phyloP scores from a whole-genome alignment of 2,888 invertebrate genomes.

The Lepetodrilus schrolli region DNA sequence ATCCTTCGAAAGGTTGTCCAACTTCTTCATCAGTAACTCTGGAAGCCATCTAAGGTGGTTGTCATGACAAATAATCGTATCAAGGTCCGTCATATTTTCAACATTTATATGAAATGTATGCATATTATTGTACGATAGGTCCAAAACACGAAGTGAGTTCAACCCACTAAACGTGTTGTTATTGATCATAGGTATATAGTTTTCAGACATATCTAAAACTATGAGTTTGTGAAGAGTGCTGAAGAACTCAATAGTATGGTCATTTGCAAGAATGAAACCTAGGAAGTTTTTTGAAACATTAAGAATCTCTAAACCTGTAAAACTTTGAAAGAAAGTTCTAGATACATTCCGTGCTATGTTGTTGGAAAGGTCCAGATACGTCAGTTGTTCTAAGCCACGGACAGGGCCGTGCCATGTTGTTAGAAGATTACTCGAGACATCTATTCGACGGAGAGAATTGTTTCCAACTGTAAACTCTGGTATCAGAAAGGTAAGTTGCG shows the following conservation, averaged over 20 bases:
- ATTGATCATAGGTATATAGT: constrained; percentile 11
- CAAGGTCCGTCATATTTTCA: neutral
- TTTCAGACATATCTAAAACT: neutral
- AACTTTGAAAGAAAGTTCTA: constrained; percentile 3
- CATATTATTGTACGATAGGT: constrained; percentile 4
- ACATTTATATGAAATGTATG: neutral
- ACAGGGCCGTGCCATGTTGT: constrained; percentile 26
- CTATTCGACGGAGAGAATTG: neutral
- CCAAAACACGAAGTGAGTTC: neutral
- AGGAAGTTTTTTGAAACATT: constrained; percentile 5
- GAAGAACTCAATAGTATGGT: neutral
- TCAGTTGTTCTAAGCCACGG: neutral
- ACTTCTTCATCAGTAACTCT: neutral
- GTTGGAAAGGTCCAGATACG: neutral
- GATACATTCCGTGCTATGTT: neutral
- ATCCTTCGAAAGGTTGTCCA: neutral
- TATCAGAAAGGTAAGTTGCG: constrained; percentile 15
- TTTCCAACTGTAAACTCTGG: neutral
- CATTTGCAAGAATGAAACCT: neutral
- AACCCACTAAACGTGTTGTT: neutral
- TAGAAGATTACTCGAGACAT: constrained; percentile 22
- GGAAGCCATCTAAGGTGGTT: constrained; percentile 1
- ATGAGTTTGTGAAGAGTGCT: neutral
- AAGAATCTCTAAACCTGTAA: neutral
- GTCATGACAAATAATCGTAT: neutral